Conservation (phyloP, 2,797 vertebrate genomes). For the Pitangus sulphuratus region DNA sequence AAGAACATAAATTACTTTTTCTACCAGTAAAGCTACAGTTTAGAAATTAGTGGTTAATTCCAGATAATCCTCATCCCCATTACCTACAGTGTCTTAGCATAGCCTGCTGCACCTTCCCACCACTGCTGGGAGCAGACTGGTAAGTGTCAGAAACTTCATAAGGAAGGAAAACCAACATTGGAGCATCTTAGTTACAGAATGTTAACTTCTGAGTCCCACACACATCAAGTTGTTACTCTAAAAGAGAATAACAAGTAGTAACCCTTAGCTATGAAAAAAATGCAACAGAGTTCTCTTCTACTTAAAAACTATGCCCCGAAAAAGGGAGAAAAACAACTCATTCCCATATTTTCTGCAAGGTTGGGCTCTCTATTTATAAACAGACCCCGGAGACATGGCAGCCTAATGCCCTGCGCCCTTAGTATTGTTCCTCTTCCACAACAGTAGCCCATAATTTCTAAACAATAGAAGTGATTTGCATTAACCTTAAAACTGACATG, state of each 20-base stretch:
- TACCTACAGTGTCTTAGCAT: too few species aligned
- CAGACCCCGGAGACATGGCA: accelerated
- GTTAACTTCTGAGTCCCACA: not conserved
- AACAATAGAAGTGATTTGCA: not conserved
- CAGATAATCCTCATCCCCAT: not conserved
- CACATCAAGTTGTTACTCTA: not conserved
- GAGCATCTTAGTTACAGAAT: not conserved
- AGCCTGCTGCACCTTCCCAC: too few species aligned
- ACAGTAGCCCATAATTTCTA: not conserved
- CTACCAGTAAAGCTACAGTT: not conserved
- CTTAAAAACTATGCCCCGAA: not conserved
- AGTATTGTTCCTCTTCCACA: not conserved
- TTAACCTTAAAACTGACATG: not conserved
- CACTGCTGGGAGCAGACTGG: not conserved
- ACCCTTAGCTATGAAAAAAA: not conserved
- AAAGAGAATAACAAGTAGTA: not conserved
- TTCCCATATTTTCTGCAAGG: not conserved
- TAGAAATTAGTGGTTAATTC: not conserved
- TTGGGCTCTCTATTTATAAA: not conserved
- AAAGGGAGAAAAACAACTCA: not conserved
- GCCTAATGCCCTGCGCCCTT: not conserved
- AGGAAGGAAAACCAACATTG: not conserved
- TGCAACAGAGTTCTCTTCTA: not conserved
- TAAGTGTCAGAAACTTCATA: not conserved
- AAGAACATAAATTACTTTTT: not conserved